phyloP scores from a whole-genome alignment of 2,113 vertebrate genomes.

The Channa argus region DNA sequence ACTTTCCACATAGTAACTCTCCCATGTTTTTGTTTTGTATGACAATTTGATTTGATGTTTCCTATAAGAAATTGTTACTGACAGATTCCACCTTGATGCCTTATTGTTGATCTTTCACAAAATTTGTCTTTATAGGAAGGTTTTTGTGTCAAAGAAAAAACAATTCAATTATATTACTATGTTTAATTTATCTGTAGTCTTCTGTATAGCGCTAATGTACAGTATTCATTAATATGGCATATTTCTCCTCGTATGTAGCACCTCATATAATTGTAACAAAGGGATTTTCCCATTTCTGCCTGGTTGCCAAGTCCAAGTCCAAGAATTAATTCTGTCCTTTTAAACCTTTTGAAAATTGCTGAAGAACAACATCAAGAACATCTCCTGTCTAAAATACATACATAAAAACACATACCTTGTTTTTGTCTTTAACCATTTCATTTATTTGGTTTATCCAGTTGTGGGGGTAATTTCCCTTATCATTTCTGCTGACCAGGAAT shows the following conservation, averaged over 20 bases:
- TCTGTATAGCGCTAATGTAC: background rate
- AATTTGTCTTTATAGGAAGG: too few relatives aligned
- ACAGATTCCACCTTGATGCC: too few relatives aligned
- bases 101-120: too few relatives aligned
- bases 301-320: constrained; percentile 11
- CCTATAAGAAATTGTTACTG: too few relatives aligned
- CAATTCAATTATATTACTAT: constrained; percentile 7
- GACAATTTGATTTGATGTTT: too few relatives aligned
- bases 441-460: constrained; percentile 75
- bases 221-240: constrained; percentile 7
- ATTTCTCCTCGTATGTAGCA: background rate
- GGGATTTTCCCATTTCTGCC: constrained; percentile 2
- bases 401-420: constrained; percentile 75
- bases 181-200: too few relatives aligned
- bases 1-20: too few relatives aligned
- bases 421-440: constrained; percentile 72
- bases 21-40: too few relatives aligned
- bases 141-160: background rate
- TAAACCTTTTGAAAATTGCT: background rate
- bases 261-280: constrained; percentile 3
- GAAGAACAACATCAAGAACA: background rate
- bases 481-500: constrained; percentile 32
- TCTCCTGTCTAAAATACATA: background rate
- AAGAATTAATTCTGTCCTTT: constrained; percentile 13
- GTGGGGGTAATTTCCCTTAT: constrained; percentile 28